Conservation (phyloP, 2,113 vertebrate species). For the Centropus unirufus region DNA sequence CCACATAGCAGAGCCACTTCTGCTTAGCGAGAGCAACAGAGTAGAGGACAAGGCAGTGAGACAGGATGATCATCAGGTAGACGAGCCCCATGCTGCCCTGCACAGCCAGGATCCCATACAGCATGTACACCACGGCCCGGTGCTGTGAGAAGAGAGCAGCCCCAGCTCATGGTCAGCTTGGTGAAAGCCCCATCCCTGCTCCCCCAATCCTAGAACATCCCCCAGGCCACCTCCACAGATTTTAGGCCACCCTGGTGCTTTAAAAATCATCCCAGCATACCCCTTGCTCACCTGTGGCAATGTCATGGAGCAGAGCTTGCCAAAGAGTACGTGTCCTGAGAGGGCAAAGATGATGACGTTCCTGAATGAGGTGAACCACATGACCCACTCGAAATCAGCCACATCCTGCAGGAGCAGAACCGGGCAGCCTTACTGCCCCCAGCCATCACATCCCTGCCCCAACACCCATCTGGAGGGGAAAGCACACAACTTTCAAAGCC, state of each 20-base stretch:
- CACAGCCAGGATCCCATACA: slow-evolving; percentile 86
- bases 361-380: slow-evolving; percentile 96
- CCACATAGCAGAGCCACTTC: slow-evolving; percentile 88
- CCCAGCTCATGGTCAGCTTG: rapidly evolving
- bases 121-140: slow-evolving; percentile 86
- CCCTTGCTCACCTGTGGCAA: slow-evolving; percentile 85
- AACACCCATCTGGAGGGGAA: not conserved
- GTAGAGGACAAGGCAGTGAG: slow-evolving; percentile 91
- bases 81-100: slow-evolving; percentile 88
- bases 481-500: not conserved
- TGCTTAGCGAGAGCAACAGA: slow-evolving; percentile 85
- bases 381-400: slow-evolving; percentile 94
- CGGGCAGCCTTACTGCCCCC: not conserved
- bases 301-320: slow-evolving; percentile 91
- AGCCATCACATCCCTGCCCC: not conserved
- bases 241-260: not conserved
- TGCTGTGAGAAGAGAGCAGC: slow-evolving; percentile 74
- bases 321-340: slow-evolving; percentile 92
- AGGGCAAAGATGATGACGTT: slow-evolving; percentile 91
- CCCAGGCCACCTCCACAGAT: not conserved
- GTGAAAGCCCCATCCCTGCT: not conserved
- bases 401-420: slow-evolving; percentile 79
- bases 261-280: rapidly evolving
- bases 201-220: not conserved
- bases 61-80: slow-evolving; percentile 88